Evolutionary conservation across 37 sponge, comb jelly and placozoan species (phyloP).

Genomic region (Beroe forskalii): DNA sequence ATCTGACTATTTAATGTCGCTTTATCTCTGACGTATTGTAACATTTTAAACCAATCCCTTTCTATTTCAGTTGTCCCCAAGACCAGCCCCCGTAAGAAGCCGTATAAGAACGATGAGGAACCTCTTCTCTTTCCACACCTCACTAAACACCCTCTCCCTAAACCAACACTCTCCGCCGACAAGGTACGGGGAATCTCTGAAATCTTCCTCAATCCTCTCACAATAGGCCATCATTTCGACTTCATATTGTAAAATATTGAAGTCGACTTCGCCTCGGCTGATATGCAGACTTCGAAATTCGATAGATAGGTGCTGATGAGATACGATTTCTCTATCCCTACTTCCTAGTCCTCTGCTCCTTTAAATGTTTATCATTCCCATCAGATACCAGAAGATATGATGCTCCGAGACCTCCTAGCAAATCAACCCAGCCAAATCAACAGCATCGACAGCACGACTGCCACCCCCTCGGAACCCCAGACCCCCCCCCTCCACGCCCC

Average conservation of each 20-base stretch:
- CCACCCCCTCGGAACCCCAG: too few species aligned
- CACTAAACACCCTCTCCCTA: not conserved
- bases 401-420: not conserved
- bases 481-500: too few species aligned
- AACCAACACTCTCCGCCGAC: not conserved
- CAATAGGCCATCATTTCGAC: not conserved
- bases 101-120: constrained; percentile 32
- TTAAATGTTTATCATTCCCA: too few species aligned
- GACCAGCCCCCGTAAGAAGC: not conserved
- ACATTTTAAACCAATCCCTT: too few species aligned
- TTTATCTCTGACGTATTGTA: too few species aligned
- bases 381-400: not conserved
- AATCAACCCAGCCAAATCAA: constrained; percentile 15
- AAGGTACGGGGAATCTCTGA: not conserved
- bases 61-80: not conserved
- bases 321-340: too few species aligned
- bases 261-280: too few species aligned
- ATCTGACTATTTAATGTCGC: too few species aligned
- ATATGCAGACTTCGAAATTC: too few species aligned
- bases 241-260: too few species aligned
- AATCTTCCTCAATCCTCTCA: not conserved
- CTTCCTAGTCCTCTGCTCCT: too few species aligned
- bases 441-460: constrained; percentile 31
- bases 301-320: too few species aligned
- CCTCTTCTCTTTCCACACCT: constrained; percentile 40